Conservation (phyloP, 2,113 vertebrate species). For the Pampusana beccarii region DNA sequence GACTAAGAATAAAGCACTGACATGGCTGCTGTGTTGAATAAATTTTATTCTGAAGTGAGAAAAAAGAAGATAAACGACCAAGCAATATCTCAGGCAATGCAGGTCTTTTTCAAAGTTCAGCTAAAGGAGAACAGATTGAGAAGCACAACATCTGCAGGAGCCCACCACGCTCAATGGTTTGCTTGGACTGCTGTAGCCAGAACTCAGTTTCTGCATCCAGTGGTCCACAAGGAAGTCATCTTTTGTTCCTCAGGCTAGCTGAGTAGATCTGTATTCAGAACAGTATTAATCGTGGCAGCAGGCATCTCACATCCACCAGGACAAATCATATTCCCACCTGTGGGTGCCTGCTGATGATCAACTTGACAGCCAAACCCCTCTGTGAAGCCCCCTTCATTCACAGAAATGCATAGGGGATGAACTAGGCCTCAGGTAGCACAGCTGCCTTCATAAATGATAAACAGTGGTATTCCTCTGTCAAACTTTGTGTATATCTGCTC, state of each 20-base stretch:
- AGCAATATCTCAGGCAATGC: neutral
- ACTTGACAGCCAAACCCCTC: neutral
- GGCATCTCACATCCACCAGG: neutral
- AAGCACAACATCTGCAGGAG: neutral
- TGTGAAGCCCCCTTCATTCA: neutral
- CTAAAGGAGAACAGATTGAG: neutral
- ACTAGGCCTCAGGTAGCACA: neutral
- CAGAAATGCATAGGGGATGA: neutral
- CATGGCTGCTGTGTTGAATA: neutral
- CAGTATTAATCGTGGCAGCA: neutral
- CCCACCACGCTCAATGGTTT: neutral
- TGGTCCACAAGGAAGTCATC: neutral
- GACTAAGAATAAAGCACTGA: neutral
- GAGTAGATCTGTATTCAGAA: neutral
- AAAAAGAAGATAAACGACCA: neutral
- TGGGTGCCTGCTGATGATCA: neutral
- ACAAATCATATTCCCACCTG: neutral
- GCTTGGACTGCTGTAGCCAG: neutral
- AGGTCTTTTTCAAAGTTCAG: neutral
- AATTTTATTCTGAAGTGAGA: neutral
- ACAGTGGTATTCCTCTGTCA: neutral
- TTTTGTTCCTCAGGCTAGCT: neutral
- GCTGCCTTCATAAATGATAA: neutral
- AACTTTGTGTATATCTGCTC: neutral
- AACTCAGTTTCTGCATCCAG: neutral